Evolutionary conservation across 2,113 vertebrate species (phyloP).

Genomic region (Strigops habroptila): DNA sequence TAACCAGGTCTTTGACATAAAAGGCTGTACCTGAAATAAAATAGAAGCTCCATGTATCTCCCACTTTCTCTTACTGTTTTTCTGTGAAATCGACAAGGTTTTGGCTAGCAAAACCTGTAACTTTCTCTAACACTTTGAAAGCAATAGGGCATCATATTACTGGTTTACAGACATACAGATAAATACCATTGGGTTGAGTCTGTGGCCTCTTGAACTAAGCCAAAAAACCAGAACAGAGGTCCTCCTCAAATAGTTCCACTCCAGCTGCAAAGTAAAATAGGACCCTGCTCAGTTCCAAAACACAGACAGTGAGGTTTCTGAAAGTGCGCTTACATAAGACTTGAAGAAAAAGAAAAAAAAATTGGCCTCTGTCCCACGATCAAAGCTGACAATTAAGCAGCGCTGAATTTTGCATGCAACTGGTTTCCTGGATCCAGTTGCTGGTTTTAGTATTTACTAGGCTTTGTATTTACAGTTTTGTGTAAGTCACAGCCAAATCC

Average conservation of each 20-base stretch:
- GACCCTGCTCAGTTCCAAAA: background rate
- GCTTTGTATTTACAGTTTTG: background rate
- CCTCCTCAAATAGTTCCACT: background rate
- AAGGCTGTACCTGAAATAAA: background rate
- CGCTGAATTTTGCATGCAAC: background rate
- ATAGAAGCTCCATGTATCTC: background rate
- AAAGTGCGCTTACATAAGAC: background rate
- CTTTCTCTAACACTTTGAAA: background rate
- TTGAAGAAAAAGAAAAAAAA: background rate
- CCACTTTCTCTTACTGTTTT: background rate
- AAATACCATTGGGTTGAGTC: background rate
- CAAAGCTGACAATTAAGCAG: background rate
- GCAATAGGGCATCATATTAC: rapidly evolving
- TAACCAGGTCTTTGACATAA: background rate
- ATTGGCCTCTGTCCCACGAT: background rate
- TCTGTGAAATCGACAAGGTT: background rate
- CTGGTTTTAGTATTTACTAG: background rate
- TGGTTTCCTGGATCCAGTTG: background rate
- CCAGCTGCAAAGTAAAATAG: background rate
- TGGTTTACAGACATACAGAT: background rate
- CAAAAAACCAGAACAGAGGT: background rate
- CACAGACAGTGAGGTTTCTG: background rate
- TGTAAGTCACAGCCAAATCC: background rate
- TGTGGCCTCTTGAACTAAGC: background rate
- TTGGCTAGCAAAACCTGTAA: background rate